Base-by-base conservation (phyloP, 2,888 invertebrate genomes). In the Thelaira solivaga region DNA sequence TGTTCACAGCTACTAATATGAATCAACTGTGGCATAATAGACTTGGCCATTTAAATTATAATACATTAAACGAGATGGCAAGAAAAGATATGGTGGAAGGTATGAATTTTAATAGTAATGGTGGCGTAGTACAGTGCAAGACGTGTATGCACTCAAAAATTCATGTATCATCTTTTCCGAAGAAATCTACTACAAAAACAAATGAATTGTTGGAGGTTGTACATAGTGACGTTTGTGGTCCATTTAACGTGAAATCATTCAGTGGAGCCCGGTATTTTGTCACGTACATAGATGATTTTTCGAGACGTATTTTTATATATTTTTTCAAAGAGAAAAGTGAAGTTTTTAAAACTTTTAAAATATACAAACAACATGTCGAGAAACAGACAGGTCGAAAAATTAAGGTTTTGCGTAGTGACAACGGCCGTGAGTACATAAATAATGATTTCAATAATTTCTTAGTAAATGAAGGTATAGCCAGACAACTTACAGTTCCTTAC, bases 261-360 rank as follows among this genome's bases (percentile, higher is more conserved):
- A 55, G 51, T 34, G 76, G 67, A 18, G 41, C 57, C 5, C 34
- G 49, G 24, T 76, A 76, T 57, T 72, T 73, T 8, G 10, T 77
- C 4, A 73, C 73, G 10, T 73, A 65, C 10, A 73, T 73, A 2
- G 73, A 77, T 45, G 68, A 68, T 8, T 57, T 51, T 6, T 76
- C 76, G 3, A 62, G 68, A 8, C 34, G 41, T 8, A 49, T 68
- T 6, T 64, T 62, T 29, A 41, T 74, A 11, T 74, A 74, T 51
- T 65, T 78, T 62, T 8, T 71, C 1, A 74, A 65, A 6, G 16
- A 43, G 1, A 73, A 73, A 62, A 49, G 39, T 61, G 59, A 74
- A 39, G 41, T 41, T 2, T 49, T 79, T 10, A 18, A 62, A 18
- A 49, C 26, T 1, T 77, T 74, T 39, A 73, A 74, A 26, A 45